Evolutionary conservation across 2,113 vertebrate genomes (phyloP).

Genomic region (Panurus biarmicus): DNA sequence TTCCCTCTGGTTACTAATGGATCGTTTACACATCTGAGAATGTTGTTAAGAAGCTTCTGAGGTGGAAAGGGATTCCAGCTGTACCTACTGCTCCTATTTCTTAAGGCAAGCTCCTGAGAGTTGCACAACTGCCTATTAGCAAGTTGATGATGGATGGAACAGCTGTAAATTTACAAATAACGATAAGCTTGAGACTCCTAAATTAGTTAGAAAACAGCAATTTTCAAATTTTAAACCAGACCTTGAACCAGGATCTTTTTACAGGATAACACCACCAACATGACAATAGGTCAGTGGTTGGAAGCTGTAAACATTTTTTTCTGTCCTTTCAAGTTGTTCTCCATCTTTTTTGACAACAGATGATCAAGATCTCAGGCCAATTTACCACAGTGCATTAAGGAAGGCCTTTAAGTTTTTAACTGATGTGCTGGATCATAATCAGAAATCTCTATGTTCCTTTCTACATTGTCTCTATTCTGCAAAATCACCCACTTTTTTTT

Average conservation of each 20-base stretch:
- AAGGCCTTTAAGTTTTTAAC: neutral
- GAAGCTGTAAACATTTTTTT: slow-evolving; percentile 39
- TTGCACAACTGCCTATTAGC: slow-evolving; percentile 67
- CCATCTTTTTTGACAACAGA: neutral
- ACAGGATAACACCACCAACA: slow-evolving; percentile 20
- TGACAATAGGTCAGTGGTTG: slow-evolving; percentile 38
- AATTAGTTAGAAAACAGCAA: slow-evolving; percentile 36
- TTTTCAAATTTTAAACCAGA: slow-evolving; percentile 54
- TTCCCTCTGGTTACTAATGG: slow-evolving; percentile 66
- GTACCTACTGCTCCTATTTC: slow-evolving; percentile 66
- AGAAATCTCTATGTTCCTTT: neutral
- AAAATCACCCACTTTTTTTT: neutral
- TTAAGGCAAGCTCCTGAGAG: slow-evolving; percentile 57
- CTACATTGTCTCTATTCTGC: neutral
- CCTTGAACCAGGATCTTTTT: slow-evolving; percentile 49
- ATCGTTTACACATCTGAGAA: slow-evolving; percentile 75
- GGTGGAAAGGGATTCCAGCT: slow-evolving; percentile 65
- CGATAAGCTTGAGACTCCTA: slow-evolving; percentile 65
- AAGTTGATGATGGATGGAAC: slow-evolving; percentile 64
- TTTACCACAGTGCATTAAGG: neutral
- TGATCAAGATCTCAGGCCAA: neutral
- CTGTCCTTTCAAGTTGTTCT: slow-evolving; percentile 12
- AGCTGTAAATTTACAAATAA: slow-evolving; percentile 64
- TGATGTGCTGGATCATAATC: neutral
- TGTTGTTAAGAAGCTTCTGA: slow-evolving; percentile 69